These are phyloP conservation scores for Pomatostomus ruficeps DNA, from an alignment of 2,113 vertebrate genomes.

Conservation along the genomic window DNA sequence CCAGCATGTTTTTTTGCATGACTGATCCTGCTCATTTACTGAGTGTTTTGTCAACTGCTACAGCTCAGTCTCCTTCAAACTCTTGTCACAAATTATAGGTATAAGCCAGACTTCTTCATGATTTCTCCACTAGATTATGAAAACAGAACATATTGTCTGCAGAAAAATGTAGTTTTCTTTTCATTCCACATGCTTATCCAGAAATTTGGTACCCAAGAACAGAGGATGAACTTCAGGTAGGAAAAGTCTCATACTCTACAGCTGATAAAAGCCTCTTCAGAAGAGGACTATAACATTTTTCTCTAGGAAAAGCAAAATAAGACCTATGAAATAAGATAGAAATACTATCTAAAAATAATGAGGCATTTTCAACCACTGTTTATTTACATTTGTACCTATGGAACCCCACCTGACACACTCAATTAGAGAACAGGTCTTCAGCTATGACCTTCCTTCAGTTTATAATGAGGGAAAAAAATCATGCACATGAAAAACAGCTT, in stretches of 20 bases:
- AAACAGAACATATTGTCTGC: neutral
- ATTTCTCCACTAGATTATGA: neutral
- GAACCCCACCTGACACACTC: neutral
- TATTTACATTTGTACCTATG: neutral
- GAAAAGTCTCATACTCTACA: neutral
- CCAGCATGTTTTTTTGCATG: neutral
- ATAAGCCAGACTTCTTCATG: neutral
- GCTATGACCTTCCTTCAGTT: neutral
- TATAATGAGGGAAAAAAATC: neutral
- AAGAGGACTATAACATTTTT: neutral
- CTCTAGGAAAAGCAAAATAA: neutral
- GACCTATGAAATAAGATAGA: neutral
- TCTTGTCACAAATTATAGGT: neutral
- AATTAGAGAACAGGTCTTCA: neutral
- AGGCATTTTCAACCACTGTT: neutral
- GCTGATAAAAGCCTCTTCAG: neutral
- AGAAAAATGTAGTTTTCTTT: neutral
- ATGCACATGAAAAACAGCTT: neutral
- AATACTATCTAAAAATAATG: neutral
- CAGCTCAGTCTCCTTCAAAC: neutral
- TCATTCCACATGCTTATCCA: neutral
- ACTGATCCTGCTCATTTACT: neutral
- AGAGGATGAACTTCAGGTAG: neutral
- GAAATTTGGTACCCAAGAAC: neutral
- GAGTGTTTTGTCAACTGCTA: neutral